Conservation (phyloP, 2,797 vertebrate species). For the Danio aesculapii region DNA sequence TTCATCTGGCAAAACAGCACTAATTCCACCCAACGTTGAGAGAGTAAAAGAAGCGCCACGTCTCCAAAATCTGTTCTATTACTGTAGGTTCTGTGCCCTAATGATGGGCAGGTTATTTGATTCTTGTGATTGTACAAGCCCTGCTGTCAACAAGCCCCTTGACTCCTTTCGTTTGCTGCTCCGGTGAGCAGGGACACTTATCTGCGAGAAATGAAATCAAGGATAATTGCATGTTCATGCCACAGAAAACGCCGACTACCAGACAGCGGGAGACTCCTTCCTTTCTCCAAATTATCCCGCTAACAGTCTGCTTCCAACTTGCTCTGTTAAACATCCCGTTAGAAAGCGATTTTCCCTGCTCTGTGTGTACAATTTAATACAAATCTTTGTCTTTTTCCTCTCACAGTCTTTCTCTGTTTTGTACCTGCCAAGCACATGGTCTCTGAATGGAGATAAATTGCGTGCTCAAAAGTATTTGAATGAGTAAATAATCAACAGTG, state of each 20-base stretch:
- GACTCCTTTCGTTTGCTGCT: slow-evolving; percentile 71
- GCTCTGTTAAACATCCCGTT: slow-evolving; percentile 51
- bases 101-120: slow-evolving; percentile 56
- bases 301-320: slow-evolving; percentile 71
- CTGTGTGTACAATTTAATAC: slow-evolving; percentile 50
- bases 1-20: neutral
- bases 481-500: slow-evolving; percentile 25
- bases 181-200: slow-evolving; percentile 74
- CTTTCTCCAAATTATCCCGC: slow-evolving; percentile 72
- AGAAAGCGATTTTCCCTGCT: slow-evolving; percentile 53
- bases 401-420: slow-evolving; percentile 6
- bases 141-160: slow-evolving; percentile 66
- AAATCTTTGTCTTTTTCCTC: slow-evolving; percentile 36
- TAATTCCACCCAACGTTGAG: slow-evolving; percentile 28
- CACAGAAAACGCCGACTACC: slow-evolving; percentile 74
- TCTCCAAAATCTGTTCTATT: neutral
- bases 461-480: neutral
- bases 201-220: slow-evolving; percentile 74
- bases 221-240: slow-evolving; percentile 78
- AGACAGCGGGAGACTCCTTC: slow-evolving; percentile 74
- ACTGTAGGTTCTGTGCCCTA: neutral
- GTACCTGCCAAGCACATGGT: neutral
- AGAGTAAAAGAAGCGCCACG: neutral
- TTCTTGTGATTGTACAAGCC: slow-evolving; percentile 66
- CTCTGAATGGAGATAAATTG: neutral